Percentiles rank a stretch among this genome's conserved stretches.
Evolutionary conservation across 2,113 vertebrate species (phyloP).

Genomic region (Pavo muticus): DNA sequence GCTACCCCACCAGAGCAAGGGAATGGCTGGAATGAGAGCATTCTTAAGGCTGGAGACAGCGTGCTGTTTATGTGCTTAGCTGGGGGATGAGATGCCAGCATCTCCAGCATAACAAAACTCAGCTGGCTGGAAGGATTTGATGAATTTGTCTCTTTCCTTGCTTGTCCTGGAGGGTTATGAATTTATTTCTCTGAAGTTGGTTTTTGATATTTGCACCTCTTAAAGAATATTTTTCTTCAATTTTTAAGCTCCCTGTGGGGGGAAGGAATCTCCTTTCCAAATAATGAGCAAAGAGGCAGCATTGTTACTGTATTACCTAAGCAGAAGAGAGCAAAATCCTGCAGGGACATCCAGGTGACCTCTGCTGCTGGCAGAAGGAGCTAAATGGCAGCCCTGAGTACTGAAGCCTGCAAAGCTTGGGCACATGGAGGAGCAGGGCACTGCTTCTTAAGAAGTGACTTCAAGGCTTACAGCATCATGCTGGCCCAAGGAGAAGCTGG

Average conservation of each 20-base stretch:
- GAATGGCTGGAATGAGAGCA: background rate
- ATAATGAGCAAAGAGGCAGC: background rate
- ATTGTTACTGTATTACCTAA: background rate
- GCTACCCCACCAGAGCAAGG: background rate
- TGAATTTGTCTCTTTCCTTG: conserved; percentile 47
- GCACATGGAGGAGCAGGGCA: fast-evolving
- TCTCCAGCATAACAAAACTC: conserved; percentile 52
- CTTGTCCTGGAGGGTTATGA: conserved; percentile 41
- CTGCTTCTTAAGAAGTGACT: background rate
- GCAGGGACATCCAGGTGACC: background rate
- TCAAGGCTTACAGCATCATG: background rate
- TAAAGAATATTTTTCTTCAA: conserved; percentile 24
- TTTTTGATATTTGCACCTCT: conserved; percentile 61
- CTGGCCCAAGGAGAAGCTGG: background rate
- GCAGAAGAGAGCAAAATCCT: background rate
- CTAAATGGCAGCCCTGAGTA: background rate
- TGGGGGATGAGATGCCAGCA: conserved; percentile 19
- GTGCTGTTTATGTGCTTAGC: conserved; percentile 54
- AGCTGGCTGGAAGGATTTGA: conserved; percentile 53
- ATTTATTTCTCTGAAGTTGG: conserved; percentile 1
- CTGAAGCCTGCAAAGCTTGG: background rate
- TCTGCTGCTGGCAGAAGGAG: background rate
- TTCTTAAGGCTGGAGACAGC: background rate
- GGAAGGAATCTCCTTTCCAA: background rate
- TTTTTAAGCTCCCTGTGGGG: conserved; percentile 7